Base-by-base conservation (phyloP, 64 coral and sea anemone species). In the Cladopsammia gracilis region DNA sequence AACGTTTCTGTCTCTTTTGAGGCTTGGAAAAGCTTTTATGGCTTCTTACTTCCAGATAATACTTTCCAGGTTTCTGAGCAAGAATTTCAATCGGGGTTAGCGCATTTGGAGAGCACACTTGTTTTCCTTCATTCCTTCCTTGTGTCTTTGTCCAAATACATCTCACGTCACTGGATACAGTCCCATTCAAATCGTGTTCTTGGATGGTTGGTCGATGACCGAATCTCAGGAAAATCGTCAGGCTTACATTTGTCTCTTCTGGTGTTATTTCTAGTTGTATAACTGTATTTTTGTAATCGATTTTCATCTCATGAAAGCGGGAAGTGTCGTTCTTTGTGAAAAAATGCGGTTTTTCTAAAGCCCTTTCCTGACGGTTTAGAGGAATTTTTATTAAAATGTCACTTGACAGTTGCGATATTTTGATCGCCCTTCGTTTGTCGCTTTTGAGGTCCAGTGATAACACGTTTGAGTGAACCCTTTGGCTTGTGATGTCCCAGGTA, bases 401-500 rank as follows among this genome's bases (percentile, higher is more conserved):
- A 48, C 65, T 25, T 53, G 75, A 12, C 10, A 90, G 88, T 50
- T 90, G 70, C 4, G 70, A 47, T 57, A 90, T 58, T 62, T 69
- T 81, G 3, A 90, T 52, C 10, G 64, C 24, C 0, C 70, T 58
- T 23, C 76, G 15, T 19, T 14, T 69, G n/a, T 79, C 62, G 76
- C 81, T 61, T 77, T 79, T 90, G 10, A 90, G 50, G 5, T 68
- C 62, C 13, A 90, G 88, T 53, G 70, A 44, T 19, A 90, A 46
- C 54, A 90, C 65, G 25, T 76, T 26, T 19, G 88, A 89, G 19
- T 81, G 62, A 46, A 90, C 78, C 62, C 76, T 24, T 18, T 45
- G 4, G 26, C 71, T 89, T 89, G 87, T 76, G 1, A 22, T 48
- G 87, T 89, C 87, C 87, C 87, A 89, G 14, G 87, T 89, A 48